These are phyloP conservation scores for Psix sp. DNA, from an alignment of 1,140 invertebrate genomes.

Conservation along the genomic window DNA sequence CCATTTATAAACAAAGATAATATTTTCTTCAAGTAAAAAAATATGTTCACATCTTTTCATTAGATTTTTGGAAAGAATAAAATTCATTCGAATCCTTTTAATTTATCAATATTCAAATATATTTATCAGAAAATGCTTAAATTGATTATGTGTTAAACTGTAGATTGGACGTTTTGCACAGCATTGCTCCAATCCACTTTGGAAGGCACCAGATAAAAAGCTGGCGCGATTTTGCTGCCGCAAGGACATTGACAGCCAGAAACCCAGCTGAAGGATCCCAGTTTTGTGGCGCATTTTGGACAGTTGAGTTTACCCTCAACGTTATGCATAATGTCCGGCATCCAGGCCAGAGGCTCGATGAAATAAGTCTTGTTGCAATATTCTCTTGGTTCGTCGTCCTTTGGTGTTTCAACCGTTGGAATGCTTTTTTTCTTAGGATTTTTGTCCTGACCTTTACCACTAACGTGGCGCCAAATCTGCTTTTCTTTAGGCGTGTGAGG, in stretches of 20 bases:
- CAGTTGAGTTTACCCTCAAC: constrained; percentile 89
- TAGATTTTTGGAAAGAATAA: too few relatives aligned
- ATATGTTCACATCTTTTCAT: too few relatives aligned
- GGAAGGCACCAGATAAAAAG: constrained; percentile 90
- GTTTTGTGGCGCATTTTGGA: constrained; percentile 87
- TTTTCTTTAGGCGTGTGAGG: constrained; percentile 80
- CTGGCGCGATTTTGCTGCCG: constrained; percentile 88
- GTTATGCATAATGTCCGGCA: constrained; percentile 83
- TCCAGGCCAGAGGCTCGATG: constrained; percentile 89
- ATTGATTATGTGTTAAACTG: constrained; percentile 79
- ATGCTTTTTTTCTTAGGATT: constrained; percentile 53
- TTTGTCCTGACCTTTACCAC: constrained; percentile 63
- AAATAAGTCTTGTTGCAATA: constrained; percentile 85
- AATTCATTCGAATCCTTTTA: too few relatives aligned
- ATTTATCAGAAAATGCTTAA: too few relatives aligned
- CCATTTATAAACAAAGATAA: too few relatives aligned
- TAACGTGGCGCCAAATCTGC: constrained; percentile 75
- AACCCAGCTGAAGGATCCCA: constrained; percentile 91
- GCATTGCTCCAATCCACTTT: constrained; percentile 91
- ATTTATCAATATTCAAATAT: too few relatives aligned
- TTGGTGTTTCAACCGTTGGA: constrained; percentile 59
- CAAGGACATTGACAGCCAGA: constrained; percentile 88
- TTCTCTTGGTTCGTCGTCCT: constrained; percentile 70
- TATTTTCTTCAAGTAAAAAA: too few relatives aligned
- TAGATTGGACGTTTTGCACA: constrained; percentile 90